Evolutionary conservation across 92 coral and sea anemone genomes (phyloP).

Genomic region (Epizoanthus illoricatus): DNA sequence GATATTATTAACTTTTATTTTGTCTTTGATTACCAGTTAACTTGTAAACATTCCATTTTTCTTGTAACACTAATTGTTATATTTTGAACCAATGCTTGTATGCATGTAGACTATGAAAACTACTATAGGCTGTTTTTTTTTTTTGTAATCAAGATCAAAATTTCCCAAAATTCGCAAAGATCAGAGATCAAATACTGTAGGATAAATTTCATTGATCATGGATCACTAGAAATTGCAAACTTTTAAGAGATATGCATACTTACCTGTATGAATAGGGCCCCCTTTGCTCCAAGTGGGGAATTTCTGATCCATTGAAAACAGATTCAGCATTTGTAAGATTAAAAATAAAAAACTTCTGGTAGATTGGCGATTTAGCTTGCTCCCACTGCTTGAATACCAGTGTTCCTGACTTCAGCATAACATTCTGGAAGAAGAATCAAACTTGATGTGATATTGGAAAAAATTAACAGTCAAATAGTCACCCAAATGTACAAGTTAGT

Average conservation of each 20-base stretch:
- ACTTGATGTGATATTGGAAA: background rate
- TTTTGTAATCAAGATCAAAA: too few relatives aligned
- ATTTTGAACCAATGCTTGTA: too few relatives aligned
- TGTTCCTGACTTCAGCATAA: constrained; percentile 76
- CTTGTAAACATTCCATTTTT: too few relatives aligned
- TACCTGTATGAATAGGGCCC: constrained; percentile 98
- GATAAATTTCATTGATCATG: too few relatives aligned
- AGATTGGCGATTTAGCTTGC: constrained; percentile 76
- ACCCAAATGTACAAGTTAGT: background rate
- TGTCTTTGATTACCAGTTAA: too few relatives aligned
- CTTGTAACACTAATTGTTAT: too few relatives aligned
- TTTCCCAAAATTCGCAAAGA: too few relatives aligned
- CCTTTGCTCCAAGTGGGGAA: constrained; percentile 66
- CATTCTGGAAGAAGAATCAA: constrained; percentile 55
- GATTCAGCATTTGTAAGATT: constrained; percentile 76
- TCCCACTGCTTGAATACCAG: constrained; percentile 83
- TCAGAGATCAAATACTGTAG: too few relatives aligned
- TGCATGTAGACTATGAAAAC: too few relatives aligned
- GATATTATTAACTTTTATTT: too few relatives aligned
- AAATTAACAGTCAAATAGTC: background rate
- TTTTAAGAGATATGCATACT: background rate
- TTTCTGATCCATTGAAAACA: constrained; percentile 65
- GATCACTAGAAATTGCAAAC: background rate
- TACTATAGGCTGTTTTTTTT: too few relatives aligned
- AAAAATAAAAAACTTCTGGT: constrained; percentile 81